phyloP scores from a whole-genome alignment of 2,888 invertebrate genomes.

The Lacanobia oleracea region DNA sequence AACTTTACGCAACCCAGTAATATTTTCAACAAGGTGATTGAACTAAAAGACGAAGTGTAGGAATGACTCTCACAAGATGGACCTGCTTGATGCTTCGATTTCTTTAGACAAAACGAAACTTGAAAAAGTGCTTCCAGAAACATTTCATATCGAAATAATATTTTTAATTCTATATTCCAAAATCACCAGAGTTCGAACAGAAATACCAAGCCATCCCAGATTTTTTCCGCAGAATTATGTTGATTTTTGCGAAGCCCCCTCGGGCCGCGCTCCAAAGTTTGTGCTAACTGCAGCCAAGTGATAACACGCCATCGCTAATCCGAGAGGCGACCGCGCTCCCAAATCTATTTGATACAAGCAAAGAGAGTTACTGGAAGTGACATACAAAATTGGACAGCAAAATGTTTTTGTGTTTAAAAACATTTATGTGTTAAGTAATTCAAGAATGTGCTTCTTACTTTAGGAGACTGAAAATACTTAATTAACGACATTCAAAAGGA shows the following conservation, averaged over 20 bases:
- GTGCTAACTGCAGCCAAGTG: conserved; percentile 82
- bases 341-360: conserved; percentile 76
- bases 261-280: conserved; percentile 68
- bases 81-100: too few relatives aligned
- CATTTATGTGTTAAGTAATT: neutral
- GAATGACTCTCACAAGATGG: too few relatives aligned
- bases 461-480: too few relatives aligned
- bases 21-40: too few relatives aligned
- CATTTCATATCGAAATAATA: too few relatives aligned
- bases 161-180: neutral
- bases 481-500: too few relatives aligned
- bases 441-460: too few relatives aligned
- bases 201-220: conserved; percentile 34
- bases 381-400: neutral
- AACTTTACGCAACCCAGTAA: neutral
- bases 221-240: conserved; percentile 57
- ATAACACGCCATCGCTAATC: conserved; percentile 84
- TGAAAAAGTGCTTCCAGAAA: too few relatives aligned
- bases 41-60: too few relatives aligned
- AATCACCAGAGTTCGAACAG: neutral
- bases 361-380: conserved; percentile 64
- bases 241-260: conserved; percentile 62
- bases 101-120: too few relatives aligned
- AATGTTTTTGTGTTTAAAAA: neutral
- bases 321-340: conserved; percentile 76